Conservation (phyloP, 2,797 vertebrate genomes). For the Danio choprae region DNA sequence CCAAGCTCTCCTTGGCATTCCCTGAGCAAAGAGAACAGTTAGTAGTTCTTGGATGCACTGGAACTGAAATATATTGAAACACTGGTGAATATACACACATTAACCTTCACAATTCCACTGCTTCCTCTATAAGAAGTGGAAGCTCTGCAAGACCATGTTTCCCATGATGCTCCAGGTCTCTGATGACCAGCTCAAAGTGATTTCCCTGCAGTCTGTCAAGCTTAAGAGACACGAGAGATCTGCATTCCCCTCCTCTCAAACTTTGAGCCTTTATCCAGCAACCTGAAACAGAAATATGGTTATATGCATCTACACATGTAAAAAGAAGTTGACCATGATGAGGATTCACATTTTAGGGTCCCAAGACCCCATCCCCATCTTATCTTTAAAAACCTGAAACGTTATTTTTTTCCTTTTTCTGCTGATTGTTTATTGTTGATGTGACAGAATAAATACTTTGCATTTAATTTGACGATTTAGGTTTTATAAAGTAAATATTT, state of each 20-base stretch:
- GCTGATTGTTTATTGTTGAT: no score
- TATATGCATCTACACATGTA: neutral
- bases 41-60: no score
- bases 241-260: conserved; percentile 84
- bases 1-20: no score
- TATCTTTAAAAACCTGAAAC: no score
- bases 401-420: no score
- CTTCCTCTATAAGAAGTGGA: conserved; percentile 81
- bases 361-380: neutral
- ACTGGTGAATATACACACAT: neutral
- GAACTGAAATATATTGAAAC: no score
- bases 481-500: no score
- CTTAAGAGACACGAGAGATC: conserved; percentile 83
- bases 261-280: conserved; percentile 80
- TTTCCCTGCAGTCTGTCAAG: conserved; percentile 92
- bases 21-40: no score
- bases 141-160: conserved; percentile 68
- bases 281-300: conserved; percentile 67
- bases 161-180: conserved; percentile 76
- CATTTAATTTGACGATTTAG: no score
- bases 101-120: conserved; percentile 89
- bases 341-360: no score
- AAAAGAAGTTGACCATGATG: neutral
- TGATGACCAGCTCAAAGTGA: conserved; percentile 90
- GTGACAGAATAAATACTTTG: no score